Base-by-base conservation (phyloP, 2,888 invertebrate genomes). In the Carpatolechia fugitivella region DNA sequence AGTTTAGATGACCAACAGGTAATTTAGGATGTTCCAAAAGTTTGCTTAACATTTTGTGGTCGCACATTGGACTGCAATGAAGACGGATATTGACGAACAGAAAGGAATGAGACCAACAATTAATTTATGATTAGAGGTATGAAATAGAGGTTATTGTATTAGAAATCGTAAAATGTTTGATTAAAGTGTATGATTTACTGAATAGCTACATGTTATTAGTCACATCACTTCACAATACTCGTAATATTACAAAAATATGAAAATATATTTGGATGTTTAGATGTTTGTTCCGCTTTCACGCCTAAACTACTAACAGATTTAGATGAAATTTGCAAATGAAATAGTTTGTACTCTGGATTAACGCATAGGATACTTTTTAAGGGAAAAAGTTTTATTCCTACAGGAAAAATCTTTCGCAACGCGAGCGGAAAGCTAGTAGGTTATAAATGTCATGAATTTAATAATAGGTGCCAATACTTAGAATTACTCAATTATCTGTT, bases 1-100 rank as follows among this genome's bases (percentile, higher is more conserved):
- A 70, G 69, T 69, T 65, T 63, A 69, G 16, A 29, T 54, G 56
- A 41, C 30, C 46, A 47, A 14, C 20, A 35, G 20, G 30, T 53
- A 48, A 29, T 11, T 46, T n/a, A 55, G 57, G 49, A 31, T 57
- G 56, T 54, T 36, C 30, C 13, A 40, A 54, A 14, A 46, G 8
- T 24, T 36, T 0, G 29, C 40, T 14, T 11, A 40, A 14, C 4
- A 40, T 18, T 40, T 18, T 16, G 3, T 16, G 3, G 3, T 24
- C 6, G 3, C 24, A 24, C 24, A 24, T 24, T 24, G 24, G 24
- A 24, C 14, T 16, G 8, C 29, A 29, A 11, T 4, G 14, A 35
- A 29, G 29, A 51, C 41, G 49, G 49, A 55, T 49, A 41, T 50
- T 55, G 49, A 31, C 33, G 41, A 49, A 51, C 33, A 52, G 44